Evolutionary conservation across 2,888 invertebrate species (phyloP), one percentile per base, ranked within the genome.

Genomic region (Plusia festucae): DNA sequence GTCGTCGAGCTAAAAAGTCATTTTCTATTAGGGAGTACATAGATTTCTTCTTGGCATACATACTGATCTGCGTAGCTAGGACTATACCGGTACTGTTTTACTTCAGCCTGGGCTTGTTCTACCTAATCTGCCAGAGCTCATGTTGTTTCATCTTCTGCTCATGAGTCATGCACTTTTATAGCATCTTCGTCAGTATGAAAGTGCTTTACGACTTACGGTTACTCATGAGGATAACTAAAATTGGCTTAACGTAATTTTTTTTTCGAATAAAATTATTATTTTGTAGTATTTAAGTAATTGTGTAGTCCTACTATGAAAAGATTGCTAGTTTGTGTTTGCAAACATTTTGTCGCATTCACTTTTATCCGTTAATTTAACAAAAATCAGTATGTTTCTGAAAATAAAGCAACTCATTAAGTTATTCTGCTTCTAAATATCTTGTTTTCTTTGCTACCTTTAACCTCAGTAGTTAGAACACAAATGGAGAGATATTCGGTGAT

Each of bases 111-210:
- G 86, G 86, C 0, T 0, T 87, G 0, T 64, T 72, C 6, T 88
- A 78, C 53, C 66, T 86, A 2, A 6, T 73, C 0, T 81, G 80
- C 44, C 84, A 85, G 56, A 73, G 58, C 24, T 24, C 65, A 0
- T 75, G 83, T 44, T 89, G 89, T 53, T 77, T 86, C 2, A 0
- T 84, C 0, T 86, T 88, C 65, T 88, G 90, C 56, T 76, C n/a
- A 18, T 66, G 61, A 57, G 16, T 7, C 0, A 57, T 30, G 27
- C 20, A 30, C 2, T 34, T 60, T 0, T 7, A 30, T 5, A 54
- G 51, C 6, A 5, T 24, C n/a, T 46, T 60, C 27, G 8, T 27
- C 0, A 13, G n/a, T 49, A 27, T 46, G 27, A 56, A 53, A 6
- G 55, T 13, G 9, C 11, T 49, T 24, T 30, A 53, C 1, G 7